Percentiles rank a stretch among this genome's conserved stretches.
Conservation (phyloP, 2,888 invertebrate species). For the Malthinus flaveolus region DNA sequence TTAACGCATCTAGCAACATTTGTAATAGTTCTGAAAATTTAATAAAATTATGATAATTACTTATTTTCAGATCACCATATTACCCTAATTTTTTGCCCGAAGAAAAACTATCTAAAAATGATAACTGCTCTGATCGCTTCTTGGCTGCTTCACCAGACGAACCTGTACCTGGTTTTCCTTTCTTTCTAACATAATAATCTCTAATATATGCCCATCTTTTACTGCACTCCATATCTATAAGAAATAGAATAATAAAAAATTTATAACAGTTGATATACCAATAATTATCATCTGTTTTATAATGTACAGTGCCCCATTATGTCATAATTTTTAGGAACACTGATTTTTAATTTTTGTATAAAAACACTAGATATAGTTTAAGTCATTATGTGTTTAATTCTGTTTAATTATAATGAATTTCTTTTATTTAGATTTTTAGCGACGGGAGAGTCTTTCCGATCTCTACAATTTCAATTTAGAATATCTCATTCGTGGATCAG, state of each 20-base stretch:
- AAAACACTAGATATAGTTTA: too few relatives aligned
- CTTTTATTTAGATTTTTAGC: background rate
- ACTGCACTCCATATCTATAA: slow-evolving; percentile 33
- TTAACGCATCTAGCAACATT: too few relatives aligned
- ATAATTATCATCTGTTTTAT: too few relatives aligned
- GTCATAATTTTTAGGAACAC: too few relatives aligned
- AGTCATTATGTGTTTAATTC: too few relatives aligned
- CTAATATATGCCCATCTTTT: slow-evolving; percentile 44
- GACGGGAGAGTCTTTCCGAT: background rate
- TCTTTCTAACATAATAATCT: slow-evolving; percentile 45
- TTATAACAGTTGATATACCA: background rate
- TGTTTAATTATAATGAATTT: slow-evolving; percentile 10
- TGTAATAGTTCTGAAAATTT: too few relatives aligned
- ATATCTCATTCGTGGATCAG: background rate
- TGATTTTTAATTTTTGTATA: too few relatives aligned
- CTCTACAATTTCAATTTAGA: background rate
- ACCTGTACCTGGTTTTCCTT: slow-evolving; percentile 39
- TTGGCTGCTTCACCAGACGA: slow-evolving; percentile 35
- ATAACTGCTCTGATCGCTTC: slow-evolving; percentile 1
- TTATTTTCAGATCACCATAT: too few relatives aligned
- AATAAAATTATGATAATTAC: too few relatives aligned
- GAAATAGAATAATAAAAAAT: background rate
- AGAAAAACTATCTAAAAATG: background rate
- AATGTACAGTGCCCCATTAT: too few relatives aligned
- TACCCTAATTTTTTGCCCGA: too few relatives aligned